These are phyloP conservation scores for Amphipoea lucens DNA, from an alignment of 2,888 invertebrate genomes.

Conservation along the genomic window DNA sequence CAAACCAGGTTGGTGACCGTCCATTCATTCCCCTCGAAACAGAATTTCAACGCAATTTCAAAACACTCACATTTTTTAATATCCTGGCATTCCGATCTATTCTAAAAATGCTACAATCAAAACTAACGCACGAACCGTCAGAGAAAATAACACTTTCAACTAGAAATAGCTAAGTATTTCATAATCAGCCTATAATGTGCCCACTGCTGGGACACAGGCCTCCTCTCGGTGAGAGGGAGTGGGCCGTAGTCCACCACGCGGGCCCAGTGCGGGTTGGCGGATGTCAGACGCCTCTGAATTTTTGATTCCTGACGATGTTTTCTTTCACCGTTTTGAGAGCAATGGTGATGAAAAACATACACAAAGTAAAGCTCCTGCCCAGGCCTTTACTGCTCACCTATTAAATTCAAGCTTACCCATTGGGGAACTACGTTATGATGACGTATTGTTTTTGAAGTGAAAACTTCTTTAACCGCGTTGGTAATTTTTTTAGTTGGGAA, in stretches of 20 bases:
- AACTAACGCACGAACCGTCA: background rate
- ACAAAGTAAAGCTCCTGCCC: too few species aligned
- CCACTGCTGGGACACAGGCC: background rate
- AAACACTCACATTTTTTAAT: conserved; percentile 13
- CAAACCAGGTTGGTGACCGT: conserved; percentile 28
- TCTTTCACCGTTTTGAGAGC: background rate
- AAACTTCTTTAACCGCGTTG: too few species aligned
- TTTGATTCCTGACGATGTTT: background rate
- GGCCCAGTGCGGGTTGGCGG: background rate
- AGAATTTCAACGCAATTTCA: background rate
- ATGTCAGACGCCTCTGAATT: background rate
- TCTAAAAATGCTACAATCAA: conserved; percentile 28
- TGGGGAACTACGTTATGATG: background rate
- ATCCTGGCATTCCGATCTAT: conserved; percentile 22
- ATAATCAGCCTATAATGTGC: too few species aligned
- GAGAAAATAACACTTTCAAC: background rate
- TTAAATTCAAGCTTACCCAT: background rate
- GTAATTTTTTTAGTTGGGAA: too few species aligned
- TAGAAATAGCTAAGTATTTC: too few species aligned
- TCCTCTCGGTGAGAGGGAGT: background rate
- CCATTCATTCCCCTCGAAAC: conserved; percentile 6
- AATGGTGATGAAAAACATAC: too few species aligned
- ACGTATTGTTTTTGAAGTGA: too few species aligned
- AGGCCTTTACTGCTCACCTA: background rate
- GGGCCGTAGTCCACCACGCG: background rate